Conservation (phyloP, 2,888 invertebrate species). For the Caenorhabditis imperialis region DNA sequence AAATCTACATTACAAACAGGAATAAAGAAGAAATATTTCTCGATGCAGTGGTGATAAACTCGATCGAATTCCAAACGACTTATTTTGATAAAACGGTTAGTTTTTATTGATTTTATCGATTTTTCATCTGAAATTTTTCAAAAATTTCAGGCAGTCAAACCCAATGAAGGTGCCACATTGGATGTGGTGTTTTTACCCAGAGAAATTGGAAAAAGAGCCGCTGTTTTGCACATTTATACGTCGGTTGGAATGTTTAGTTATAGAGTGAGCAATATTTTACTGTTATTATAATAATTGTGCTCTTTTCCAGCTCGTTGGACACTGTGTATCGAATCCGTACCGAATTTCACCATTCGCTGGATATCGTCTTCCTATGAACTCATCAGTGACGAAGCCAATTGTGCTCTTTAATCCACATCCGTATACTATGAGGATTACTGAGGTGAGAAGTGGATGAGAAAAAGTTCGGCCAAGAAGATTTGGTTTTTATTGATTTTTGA, state of each 20-base stretch:
- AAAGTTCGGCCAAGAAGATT: no score
- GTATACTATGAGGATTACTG: slow-evolving; percentile 86
- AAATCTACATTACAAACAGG: slow-evolving; percentile 55
- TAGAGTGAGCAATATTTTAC: slow-evolving; percentile 21
- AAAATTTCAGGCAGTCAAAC: slow-evolving; percentile 86
- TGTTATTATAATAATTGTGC: background rate
- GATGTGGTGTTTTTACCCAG: slow-evolving; percentile 95
- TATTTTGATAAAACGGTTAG: slow-evolving; percentile 55
- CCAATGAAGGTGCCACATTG: slow-evolving; percentile 92
- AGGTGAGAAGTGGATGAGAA: no score
- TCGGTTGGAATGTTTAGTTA: slow-evolving; percentile 89
- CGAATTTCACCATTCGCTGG: slow-evolving; percentile 91
- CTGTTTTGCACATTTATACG: slow-evolving; percentile 92
- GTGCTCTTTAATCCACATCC: slow-evolving; percentile 94
- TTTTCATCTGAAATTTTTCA: no score
- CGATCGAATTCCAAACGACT: slow-evolving; percentile 59
- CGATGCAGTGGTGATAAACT: slow-evolving; percentile 59
- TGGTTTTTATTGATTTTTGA: no score
- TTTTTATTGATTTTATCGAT: no score
- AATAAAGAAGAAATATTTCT: slow-evolving; percentile 40
- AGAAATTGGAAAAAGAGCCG: slow-evolving; percentile 89
- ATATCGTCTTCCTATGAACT: slow-evolving; percentile 91
- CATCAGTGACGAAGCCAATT: slow-evolving; percentile 83
- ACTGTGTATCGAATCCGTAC: slow-evolving; percentile 91
- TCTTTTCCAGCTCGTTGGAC: slow-evolving; percentile 80